Conservation (phyloP, 1,140 invertebrate genomes). For the Ridgeia piscesae region DNA sequence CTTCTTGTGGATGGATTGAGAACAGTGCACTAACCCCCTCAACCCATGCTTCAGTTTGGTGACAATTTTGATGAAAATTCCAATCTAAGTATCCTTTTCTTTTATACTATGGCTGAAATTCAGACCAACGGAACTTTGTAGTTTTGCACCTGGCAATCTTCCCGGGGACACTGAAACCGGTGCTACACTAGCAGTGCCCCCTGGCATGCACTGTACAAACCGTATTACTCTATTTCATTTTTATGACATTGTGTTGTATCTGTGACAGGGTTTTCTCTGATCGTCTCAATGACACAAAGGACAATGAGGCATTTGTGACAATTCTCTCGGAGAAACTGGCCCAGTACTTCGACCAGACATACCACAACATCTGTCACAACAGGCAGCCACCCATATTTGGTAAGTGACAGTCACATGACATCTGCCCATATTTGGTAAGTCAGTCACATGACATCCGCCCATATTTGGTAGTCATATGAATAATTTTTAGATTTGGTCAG, state of each 20-base stretch:
- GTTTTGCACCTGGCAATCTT: too few relatives aligned
- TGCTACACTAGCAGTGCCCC: too few relatives aligned
- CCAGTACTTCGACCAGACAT: constrained; percentile 74
- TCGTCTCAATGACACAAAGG: constrained; percentile 75
- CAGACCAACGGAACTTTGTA: too few relatives aligned
- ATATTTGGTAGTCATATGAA: background rate
- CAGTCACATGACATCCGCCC: background rate
- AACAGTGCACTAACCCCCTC: too few relatives aligned
- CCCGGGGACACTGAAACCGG: too few relatives aligned
- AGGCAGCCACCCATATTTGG: constrained; percentile 76
- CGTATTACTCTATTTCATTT: constrained; percentile 26
- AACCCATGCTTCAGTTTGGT: too few relatives aligned
- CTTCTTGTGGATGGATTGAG: too few relatives aligned
- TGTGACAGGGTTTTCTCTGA: constrained; percentile 71
- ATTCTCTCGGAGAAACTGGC: constrained; percentile 73
- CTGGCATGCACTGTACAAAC: too few relatives aligned
- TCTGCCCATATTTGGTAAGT: background rate
- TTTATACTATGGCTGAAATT: too few relatives aligned
- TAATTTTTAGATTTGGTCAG: too few relatives aligned
- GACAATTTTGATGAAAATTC: too few relatives aligned
- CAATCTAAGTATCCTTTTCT: too few relatives aligned
- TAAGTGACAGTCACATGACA: constrained; percentile 48
- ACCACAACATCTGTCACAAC: constrained; percentile 76
- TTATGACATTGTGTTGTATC: constrained; percentile 42
- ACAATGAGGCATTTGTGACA: constrained; percentile 73